Percentiles rank a stretch among this genome's conserved stretches.
These are phyloP conservation scores for Drosophila nr. medialis DNA, from an alignment of 2,888 invertebrate species.

Conservation along the genomic window DNA sequence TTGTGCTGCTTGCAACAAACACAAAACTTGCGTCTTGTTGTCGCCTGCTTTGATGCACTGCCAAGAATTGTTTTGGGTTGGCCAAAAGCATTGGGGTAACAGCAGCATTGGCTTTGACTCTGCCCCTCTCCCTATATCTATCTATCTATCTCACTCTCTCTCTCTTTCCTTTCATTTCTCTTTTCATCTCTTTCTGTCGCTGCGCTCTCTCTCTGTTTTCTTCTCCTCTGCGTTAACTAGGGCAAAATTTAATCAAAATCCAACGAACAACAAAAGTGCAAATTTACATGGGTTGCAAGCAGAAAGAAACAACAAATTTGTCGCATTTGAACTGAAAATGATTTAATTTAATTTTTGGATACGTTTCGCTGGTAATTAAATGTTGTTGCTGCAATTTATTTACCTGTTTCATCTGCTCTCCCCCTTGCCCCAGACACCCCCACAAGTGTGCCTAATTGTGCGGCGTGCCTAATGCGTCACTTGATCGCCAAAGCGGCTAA, in stretches of 20 bases:
- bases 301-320: constrained; percentile 10
- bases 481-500: constrained; percentile 36
- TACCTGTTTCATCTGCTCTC: neutral
- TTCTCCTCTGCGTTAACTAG: constrained; percentile 42
- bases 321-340: constrained; percentile 14
- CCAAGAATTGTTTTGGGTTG: neutral
- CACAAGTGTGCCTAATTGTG: constrained; percentile 51
- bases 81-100: constrained; percentile 4
- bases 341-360: constrained; percentile 23
- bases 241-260: constrained; percentile 63
- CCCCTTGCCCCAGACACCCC: neutral
- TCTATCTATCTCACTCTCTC: neutral
- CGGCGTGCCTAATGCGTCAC: constrained; percentile 49
- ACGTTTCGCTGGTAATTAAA: constrained; percentile 2
- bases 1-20: neutral
- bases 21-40: neutral
- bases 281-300: constrained; percentile 2
- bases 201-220: constrained; percentile 3
- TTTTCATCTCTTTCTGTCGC: neutral
- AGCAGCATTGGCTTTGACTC: constrained; percentile 4
- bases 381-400: neutral
- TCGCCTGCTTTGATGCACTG: neutral
- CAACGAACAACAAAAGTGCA: constrained; percentile 21
- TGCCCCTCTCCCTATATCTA: neutral
- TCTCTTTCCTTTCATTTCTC: neutral